Evolutionary conservation across 2,113 vertebrate species (phyloP), one percentile per base, ranked within the genome.

Genomic region (Chascanopsetta lugubris): DNA sequence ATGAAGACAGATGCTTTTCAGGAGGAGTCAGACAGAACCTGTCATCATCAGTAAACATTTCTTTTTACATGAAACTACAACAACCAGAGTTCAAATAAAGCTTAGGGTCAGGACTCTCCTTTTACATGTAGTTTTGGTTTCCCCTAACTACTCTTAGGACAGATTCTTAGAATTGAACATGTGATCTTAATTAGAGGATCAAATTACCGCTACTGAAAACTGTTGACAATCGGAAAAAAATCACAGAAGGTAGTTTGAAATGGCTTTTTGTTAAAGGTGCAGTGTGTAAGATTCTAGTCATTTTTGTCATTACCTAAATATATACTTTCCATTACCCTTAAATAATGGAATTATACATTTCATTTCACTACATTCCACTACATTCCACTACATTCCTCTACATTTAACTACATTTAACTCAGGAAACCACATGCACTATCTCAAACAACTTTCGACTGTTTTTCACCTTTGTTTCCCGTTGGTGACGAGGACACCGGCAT

Each of bases 1-100:
- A 89, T 91, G 75, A 79, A 21, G 8, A 36, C 85, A 88, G 83
- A 85, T 72, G 40, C 60, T 63, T 57, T 72, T 81, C 89, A 80
- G 71, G 73, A 90, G 72, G 57, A 68, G 56, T 80, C 72, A 73
- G 65, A 74, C 61, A 3, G 3, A 21, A 29, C 15, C 12, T 43
- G 12, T 26, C 18, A 20, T 24, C 10, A 38, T 15, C 26, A 12
- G 9, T 5, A 12, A 34, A 36, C 7, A n/a, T 42, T 12, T 57
- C n/a, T 57, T 36, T n/a, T 49, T 24, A 2, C 22, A 22, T 17
- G n/a, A 38, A 17, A n/a, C 36, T 29, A 40, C 2, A 21, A 43
- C 24, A 5, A 18, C 17, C 9, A 32, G 5, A 45, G 21, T 2
- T 8, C 12, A 20, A 17, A 4, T 21, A 18, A 46, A 20, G 46